A percentile compares a stretch with the other conserved stretches of the same genome.
Conservation (phyloP, 2,113 vertebrate genomes). For the Bungarus multicinctus region DNA sequence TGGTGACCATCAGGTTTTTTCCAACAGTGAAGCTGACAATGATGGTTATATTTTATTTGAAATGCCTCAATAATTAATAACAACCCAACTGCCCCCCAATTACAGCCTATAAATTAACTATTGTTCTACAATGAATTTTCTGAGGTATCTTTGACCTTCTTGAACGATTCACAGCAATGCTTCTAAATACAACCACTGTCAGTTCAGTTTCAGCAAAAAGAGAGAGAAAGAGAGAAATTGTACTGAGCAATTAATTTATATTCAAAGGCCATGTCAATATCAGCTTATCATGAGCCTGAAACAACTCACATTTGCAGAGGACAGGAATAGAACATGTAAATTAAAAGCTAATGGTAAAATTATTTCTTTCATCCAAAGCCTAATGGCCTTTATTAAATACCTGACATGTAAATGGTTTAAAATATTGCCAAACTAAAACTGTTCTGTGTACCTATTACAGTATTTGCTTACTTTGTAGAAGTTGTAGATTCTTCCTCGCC, state of each 20-base stretch:
- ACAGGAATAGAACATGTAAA: slow-evolving; percentile 26
- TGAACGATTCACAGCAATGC: neutral
- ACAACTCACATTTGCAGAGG: slow-evolving; percentile 16
- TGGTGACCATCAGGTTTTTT: neutral
- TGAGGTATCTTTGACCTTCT: slow-evolving; percentile 3
- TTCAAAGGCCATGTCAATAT: neutral
- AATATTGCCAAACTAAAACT: neutral
- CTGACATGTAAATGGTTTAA: slow-evolving; percentile 28
- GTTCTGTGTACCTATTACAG: neutral
- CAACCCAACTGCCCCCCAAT: neutral
- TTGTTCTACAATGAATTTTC: neutral
- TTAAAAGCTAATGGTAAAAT: slow-evolving; percentile 30
- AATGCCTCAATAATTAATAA: slow-evolving; percentile 4
- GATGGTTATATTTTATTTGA: neutral
- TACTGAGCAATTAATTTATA: slow-evolving; percentile 12
- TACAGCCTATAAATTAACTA: neutral
- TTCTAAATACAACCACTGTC: neutral
- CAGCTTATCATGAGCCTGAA: neutral
- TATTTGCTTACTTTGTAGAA: neutral
- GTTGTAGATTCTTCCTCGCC: neutral
- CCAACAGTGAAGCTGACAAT: neutral
- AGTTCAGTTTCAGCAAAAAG: neutral
- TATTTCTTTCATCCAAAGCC: slow-evolving; percentile 14
- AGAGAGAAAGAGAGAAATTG: neutral
- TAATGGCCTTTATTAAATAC: slow-evolving; percentile 19